Conservation (phyloP, 1,140 invertebrate species). For the Megathymus violae region DNA sequence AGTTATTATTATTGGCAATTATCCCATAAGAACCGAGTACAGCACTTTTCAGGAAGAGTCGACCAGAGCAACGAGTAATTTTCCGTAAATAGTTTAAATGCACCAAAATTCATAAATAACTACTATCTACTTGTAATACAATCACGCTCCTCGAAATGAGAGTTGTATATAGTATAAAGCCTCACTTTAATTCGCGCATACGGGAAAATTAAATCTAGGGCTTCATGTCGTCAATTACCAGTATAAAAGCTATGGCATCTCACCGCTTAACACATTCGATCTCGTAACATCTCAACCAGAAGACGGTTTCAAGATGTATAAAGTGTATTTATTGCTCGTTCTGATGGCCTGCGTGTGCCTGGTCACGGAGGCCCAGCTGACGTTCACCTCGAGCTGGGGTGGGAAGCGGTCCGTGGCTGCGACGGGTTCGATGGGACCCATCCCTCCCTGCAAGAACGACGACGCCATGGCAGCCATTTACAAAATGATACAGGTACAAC, state of each 20-base stretch:
- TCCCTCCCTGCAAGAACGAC: slow-evolving; percentile 51
- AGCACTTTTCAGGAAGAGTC: too few species aligned
- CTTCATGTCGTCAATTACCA: not conserved
- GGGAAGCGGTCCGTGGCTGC: slow-evolving; percentile 56
- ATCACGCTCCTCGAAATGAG: not conserved
- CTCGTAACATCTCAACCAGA: not conserved
- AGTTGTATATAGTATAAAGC: not conserved
- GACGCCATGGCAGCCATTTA: slow-evolving; percentile 62
- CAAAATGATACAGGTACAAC: slow-evolving; percentile 66
- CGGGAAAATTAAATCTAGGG: not conserved
- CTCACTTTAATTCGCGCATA: not conserved
- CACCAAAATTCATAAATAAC: not conserved
- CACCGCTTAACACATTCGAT: not conserved
- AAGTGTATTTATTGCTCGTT: slow-evolving; percentile 50
- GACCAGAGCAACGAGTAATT: too few species aligned
- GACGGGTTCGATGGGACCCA: slow-evolving; percentile 41
- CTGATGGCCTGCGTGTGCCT: slow-evolving; percentile 55
- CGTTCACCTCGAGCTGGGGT: slow-evolving; percentile 75
- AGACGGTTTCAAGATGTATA: slow-evolving; percentile 53
- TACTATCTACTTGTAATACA: not conserved
- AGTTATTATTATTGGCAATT: too few species aligned
- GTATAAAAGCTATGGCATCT: slow-evolving; percentile 6
- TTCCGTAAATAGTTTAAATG: too few species aligned
- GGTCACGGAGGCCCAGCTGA: slow-evolving; percentile 64
- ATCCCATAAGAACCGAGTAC: too few species aligned